A percentile compares a stretch with the other conserved stretches of the same genome.
phyloP scores from a whole-genome alignment of 2,888 invertebrate species.

The Hypomecis atomaria region DNA sequence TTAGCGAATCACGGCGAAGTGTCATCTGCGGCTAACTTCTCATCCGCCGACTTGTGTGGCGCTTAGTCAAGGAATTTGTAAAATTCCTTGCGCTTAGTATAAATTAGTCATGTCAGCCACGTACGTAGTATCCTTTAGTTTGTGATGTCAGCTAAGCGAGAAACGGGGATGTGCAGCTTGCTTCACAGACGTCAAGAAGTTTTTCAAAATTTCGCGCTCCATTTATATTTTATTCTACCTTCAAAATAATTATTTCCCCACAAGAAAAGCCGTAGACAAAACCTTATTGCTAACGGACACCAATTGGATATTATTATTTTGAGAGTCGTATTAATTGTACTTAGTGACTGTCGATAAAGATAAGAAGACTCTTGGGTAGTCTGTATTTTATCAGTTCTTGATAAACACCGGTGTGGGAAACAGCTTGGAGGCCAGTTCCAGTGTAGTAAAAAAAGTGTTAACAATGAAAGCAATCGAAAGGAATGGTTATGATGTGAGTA shows the following conservation, averaged over 20 bases:
- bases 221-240: neutral
- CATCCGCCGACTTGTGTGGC: no score
- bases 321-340: slow-evolving; percentile 42
- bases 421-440: slow-evolving; percentile 14
- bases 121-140: no score
- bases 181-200: no score
- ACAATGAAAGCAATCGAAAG: slow-evolving; percentile 67
- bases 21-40: no score
- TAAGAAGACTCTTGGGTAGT: slow-evolving; percentile 49
- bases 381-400: slow-evolving; percentile 55
- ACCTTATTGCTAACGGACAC: neutral
- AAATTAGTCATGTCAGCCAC: no score
- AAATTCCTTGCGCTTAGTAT: no score
- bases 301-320: neutral
- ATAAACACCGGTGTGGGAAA: slow-evolving; percentile 55
- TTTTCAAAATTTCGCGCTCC: neutral
- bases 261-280: slow-evolving; percentile 7
- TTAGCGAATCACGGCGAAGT: no score
- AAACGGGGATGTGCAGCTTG: no score
- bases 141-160: no score
- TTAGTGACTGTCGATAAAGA: slow-evolving; percentile 63
- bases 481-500: slow-evolving; percentile 45
- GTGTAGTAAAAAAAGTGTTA: slow-evolving; percentile 15
- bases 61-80: no score
- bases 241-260: neutral